Evolutionary conservation across 2,888 invertebrate genomes (phyloP).

Genomic region (Nomada ruficornis): DNA sequence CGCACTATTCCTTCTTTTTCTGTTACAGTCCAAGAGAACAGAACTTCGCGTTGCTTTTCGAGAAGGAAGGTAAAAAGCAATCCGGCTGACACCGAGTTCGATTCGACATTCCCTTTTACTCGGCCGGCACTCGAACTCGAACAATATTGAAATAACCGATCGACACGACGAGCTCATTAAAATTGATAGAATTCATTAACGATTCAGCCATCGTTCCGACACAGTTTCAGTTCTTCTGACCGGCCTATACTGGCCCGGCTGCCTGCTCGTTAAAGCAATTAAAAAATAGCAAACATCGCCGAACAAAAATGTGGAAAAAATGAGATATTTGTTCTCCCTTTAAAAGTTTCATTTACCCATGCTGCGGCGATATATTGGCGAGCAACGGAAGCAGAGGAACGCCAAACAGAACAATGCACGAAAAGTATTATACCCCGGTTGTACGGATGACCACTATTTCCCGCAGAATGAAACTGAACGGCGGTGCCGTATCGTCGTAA

Average conservation of each 20-base stretch:
- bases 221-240: constrained; percentile 33
- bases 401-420: constrained; percentile 29
- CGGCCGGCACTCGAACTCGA: constrained; percentile 7
- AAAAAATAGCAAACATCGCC: too few relatives aligned
- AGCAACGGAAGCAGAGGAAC: constrained; percentile 14
- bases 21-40: too few relatives aligned
- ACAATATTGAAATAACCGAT: constrained; percentile 36
- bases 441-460: constrained; percentile 32
- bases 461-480: constrained; percentile 44
- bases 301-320: not conserved
- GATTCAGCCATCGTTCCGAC: constrained; percentile 58
- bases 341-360: not conserved
- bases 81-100: not conserved
- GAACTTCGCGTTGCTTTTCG: too few relatives aligned
- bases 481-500: constrained; percentile 27
- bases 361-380: constrained; percentile 6
- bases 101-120: constrained; percentile 6
- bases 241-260: not conserved
- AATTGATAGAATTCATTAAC: constrained; percentile 73
- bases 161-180: constrained; percentile 62
- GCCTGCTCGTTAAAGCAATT: not conserved
- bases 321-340: too few relatives aligned
- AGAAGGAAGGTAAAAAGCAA: not conserved
- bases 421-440: constrained; percentile 36
- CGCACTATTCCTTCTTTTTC: too few relatives aligned